Conservation (phyloP, 2,113 vertebrate genomes). For the Phalacrocorax pelagicus region DNA sequence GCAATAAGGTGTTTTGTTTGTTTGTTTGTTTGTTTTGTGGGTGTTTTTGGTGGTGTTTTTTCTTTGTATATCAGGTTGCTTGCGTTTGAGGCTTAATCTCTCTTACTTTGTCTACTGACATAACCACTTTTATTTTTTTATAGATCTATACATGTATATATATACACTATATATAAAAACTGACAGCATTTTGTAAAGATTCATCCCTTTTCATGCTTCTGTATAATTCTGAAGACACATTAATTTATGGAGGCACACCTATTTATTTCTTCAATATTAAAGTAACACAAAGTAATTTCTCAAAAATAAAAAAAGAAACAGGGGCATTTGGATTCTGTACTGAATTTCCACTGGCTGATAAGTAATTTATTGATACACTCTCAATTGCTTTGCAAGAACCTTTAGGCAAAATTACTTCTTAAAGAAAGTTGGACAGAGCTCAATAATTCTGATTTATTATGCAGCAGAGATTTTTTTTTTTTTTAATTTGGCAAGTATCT, state of each 20-base stretch:
- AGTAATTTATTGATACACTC: neutral
- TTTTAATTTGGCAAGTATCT: neutral
- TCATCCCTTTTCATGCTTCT: neutral
- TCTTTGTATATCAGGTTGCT: neutral
- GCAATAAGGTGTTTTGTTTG: neutral
- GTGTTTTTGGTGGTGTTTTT: neutral
- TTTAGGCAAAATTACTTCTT: conserved; percentile 19
- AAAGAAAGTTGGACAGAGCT: neutral
- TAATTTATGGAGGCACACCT: neutral
- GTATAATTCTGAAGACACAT: neutral
- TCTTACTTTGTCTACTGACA: too few relatives aligned
- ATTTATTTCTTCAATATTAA: neutral
- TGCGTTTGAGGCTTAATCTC: neutral
- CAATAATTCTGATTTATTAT: conserved; percentile 19
- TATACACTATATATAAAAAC: neutral
- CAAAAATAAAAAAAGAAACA: neutral
- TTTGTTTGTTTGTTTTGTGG: neutral
- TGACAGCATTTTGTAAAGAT: neutral
- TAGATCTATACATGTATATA: neutral
- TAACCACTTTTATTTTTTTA: too few relatives aligned
- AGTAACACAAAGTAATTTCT: neutral
- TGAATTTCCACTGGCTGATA: neutral
- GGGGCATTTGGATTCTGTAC: neutral
- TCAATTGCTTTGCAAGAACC: neutral
- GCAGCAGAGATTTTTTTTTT: neutral